phyloP scores from a whole-genome alignment of 92 coral and sea anemone species.

The Muricea muricata region DNA sequence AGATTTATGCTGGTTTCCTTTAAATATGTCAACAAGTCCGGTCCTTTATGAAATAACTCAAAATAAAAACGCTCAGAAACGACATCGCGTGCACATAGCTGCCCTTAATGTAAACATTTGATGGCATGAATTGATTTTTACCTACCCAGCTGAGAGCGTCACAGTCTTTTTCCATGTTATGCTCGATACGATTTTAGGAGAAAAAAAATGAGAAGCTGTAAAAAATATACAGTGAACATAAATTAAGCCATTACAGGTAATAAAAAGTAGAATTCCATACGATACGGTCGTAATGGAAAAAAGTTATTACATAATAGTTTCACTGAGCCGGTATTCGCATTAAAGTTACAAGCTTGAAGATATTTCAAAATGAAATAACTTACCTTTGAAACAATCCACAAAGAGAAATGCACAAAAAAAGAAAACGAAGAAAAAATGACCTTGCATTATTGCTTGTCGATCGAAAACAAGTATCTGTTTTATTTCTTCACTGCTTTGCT shows the following conservation, averaged over 20 bases:
- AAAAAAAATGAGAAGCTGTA: neutral
- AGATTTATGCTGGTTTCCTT: too few relatives aligned
- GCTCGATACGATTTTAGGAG: neutral
- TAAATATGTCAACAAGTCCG: too few relatives aligned
- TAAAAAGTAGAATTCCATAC: too few relatives aligned
- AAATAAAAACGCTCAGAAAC: too few relatives aligned
- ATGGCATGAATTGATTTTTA: neutral
- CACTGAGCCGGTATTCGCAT: too few relatives aligned
- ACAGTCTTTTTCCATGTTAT: neutral
- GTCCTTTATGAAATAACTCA: too few relatives aligned
- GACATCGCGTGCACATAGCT: too few relatives aligned
- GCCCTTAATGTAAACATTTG: too few relatives aligned
- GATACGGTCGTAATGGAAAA: neutral
- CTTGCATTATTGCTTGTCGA: neutral
- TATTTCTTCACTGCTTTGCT: neutral
- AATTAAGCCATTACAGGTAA: too few relatives aligned
- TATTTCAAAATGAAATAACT: neutral
- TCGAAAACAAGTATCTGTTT: neutral
- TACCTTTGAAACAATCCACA: neutral
- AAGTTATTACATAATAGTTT: too few relatives aligned
- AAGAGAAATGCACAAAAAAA: neutral
- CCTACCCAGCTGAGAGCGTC: neutral
- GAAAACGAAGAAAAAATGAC: neutral
- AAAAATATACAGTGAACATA: neutral
- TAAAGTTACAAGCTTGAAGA: neutral